Evolutionary conservation across 2,113 vertebrate species (phyloP).

Genomic region (Myiozetetes cayanensis): DNA sequence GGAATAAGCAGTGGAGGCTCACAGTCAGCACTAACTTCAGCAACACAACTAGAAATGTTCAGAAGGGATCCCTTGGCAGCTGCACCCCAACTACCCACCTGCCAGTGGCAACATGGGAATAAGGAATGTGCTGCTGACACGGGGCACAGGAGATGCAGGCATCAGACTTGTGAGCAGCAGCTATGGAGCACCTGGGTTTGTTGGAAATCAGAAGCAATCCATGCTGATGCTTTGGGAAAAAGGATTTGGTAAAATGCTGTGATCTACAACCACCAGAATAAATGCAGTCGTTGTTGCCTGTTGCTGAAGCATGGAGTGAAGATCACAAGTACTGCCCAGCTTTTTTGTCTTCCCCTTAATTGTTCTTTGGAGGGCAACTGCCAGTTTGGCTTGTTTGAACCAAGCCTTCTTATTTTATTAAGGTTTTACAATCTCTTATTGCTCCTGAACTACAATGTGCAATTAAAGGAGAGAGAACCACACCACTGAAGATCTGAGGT

Average conservation of each 20-base stretch:
- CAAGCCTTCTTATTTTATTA: neutral
- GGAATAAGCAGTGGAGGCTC: constrained; percentile 29
- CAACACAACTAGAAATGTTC: neutral
- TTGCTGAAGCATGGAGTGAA: neutral
- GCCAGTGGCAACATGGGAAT: neutral
- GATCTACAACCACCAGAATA: neutral
- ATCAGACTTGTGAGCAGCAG: neutral
- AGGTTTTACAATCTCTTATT: neutral
- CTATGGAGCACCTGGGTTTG: neutral
- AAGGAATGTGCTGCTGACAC: neutral
- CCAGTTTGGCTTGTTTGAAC: neutral
- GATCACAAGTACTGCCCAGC: neutral
- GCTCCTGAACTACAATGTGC: neutral
- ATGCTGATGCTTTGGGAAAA: neutral
- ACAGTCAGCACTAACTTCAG: neutral
- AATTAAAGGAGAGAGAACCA: neutral
- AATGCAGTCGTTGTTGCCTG: neutral
- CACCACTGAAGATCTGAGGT: neutral
- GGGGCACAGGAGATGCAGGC: neutral
- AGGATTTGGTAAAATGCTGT: neutral
- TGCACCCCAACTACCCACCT: neutral
- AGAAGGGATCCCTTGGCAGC: neutral
- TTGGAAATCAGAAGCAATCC: neutral
- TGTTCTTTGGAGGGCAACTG: neutral
- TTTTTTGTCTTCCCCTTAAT: neutral